Evolutionary conservation across 2,888 invertebrate species (phyloP), one percentile per base, ranked within the genome.

Genomic region (Agrilus cyanescens): DNA sequence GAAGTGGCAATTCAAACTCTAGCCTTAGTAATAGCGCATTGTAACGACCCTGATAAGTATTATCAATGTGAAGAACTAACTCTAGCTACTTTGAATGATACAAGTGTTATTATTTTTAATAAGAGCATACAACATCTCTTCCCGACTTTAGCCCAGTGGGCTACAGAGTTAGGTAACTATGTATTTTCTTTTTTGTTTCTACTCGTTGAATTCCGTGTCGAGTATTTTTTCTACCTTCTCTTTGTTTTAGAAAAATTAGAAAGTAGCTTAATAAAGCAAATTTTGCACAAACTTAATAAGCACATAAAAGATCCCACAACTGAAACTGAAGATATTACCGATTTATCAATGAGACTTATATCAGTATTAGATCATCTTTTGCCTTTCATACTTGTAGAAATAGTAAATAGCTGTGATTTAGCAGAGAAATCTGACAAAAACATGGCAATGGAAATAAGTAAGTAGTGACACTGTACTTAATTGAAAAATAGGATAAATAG

Each of bases 1-100:
- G 73, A 71, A 46, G 72, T 74, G n/a, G 76, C 75, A 6, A 70
- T 80, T 4, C 69, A 69, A 51, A 78, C 78, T 55, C 63, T 82
- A 20, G 72, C 79, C 1, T 60, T 80, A 5, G 65, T 82, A 20
- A 68, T 76, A 35, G 72, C 75, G n/a, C 70, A 76, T 43, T 75
- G 81, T 61, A 72, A 75, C 52, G 80, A 81, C 63, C 59, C 64
- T 16, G 77, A 80, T 55, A 82, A 82, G 63, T 80, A 78, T 59
- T 62, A 68, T 35, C 59, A 75, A 63, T 73, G 73, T 50, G 75
- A 75, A 55, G 75, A 78, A 55, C 59, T 81, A 48, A 68, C 76
- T 8, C 61, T 76, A 44, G 70, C 67, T 12, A 71, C 75, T n/a
- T 60, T 82, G 34, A 68, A 70, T 43, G 80, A 82, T 54, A 51